Evolutionary conservation across 2,797 vertebrate genomes (phyloP).

Genomic region (Cossypha polioptera): DNA sequence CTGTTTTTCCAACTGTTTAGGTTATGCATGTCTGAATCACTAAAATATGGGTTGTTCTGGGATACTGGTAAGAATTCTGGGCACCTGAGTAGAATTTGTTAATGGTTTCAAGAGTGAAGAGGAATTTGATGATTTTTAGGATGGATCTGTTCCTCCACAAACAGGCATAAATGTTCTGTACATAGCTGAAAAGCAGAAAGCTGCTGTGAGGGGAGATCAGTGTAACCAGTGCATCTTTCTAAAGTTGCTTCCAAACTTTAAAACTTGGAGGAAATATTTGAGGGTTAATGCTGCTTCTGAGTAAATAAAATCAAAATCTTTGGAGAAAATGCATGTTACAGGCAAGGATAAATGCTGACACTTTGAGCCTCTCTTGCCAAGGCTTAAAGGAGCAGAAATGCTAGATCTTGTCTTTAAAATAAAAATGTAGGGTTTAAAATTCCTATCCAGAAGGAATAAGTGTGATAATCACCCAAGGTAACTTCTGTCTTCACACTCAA

Average conservation of each 20-base stretch:
- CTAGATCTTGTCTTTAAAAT: constrained; percentile 32
- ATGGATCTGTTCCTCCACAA: background rate
- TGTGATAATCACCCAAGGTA: constrained; percentile 9
- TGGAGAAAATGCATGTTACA: background rate
- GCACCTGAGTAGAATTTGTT: background rate
- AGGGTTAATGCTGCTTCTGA: background rate
- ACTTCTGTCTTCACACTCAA: background rate
- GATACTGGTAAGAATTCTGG: background rate
- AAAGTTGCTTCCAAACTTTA: background rate
- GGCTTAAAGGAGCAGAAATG: constrained; percentile 21
- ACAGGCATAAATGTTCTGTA: background rate
- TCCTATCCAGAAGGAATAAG: constrained; percentile 17
- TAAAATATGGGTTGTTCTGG: background rate
- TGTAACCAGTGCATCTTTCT: background rate
- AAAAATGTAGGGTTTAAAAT: background rate
- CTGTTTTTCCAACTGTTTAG: background rate
- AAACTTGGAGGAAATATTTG: background rate
- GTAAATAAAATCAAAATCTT: background rate
- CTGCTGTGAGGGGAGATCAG: background rate
- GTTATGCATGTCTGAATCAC: background rate
- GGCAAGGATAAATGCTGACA: background rate
- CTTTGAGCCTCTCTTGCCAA: background rate
- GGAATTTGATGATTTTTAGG: background rate
- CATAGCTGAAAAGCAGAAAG: background rate
- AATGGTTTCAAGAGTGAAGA: background rate